Conservation (phyloP, 2,888 invertebrate species). For the Agriopis leucophaearia region DNA sequence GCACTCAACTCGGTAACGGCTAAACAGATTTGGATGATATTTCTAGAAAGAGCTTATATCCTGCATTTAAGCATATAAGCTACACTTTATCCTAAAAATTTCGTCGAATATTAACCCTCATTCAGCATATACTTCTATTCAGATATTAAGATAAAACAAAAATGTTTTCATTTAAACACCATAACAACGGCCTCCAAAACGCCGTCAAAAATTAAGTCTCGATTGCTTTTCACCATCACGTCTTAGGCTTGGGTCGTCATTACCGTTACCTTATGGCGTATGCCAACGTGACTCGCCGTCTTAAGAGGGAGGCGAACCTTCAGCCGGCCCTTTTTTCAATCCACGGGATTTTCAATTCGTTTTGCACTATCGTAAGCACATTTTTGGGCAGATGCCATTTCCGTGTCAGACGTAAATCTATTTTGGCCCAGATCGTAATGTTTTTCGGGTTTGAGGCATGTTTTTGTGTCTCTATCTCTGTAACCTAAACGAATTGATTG, state of each 20-base stretch:
- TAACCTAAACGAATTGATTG: no score
- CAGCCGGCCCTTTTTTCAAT: conserved; percentile 17
- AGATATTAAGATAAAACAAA: no score
- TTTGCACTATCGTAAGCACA: conserved; percentile 22
- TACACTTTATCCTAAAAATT: no score
- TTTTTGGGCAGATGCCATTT: conserved; percentile 11
- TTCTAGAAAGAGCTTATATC: no score
- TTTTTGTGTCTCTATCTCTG: background rate
- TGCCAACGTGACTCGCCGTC: conserved; percentile 17
- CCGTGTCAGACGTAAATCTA: background rate
- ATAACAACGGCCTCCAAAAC: no score
- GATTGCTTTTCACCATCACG: conserved; percentile 8
- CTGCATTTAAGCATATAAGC: no score
- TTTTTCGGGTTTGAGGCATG: background rate
- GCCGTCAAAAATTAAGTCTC: conserved; percentile 7
- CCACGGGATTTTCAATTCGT: conserved; percentile 14
- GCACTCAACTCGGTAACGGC: no score
- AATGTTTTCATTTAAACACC: no score
- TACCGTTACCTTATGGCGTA: conserved; percentile 26
- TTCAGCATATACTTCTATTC: no score
- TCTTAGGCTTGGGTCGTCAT: conserved; percentile 11
- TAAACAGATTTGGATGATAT: no score
- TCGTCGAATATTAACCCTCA: no score
- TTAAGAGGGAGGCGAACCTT: background rate
- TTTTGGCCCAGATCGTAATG: background rate